Evolutionary conservation across 1,140 invertebrate genomes (phyloP).

Genomic region (Lordiphosa clarofinis): DNA sequence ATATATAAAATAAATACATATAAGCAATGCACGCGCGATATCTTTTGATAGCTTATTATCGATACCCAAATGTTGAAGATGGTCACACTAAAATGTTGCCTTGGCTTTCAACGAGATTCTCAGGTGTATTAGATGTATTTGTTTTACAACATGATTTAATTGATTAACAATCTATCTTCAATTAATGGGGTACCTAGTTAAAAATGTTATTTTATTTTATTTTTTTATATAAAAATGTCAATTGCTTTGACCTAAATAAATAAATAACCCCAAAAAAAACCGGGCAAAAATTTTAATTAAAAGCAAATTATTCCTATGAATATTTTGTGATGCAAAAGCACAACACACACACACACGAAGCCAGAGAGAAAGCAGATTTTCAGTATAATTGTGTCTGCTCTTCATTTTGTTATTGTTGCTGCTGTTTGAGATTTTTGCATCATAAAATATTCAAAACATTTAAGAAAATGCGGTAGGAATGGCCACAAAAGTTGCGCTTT

Average conservation of each 20-base stretch:
- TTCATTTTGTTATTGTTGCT: constrained; percentile 24
- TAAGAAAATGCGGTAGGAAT: constrained; percentile 46
- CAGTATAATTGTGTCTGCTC: constrained; percentile 7
- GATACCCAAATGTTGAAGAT: too few species aligned
- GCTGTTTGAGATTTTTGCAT: constrained; percentile 39
- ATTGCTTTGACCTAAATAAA: constrained; percentile 60
- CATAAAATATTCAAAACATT: constrained; percentile 53
- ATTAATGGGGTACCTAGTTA: too few species aligned
- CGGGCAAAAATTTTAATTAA: constrained; percentile 58
- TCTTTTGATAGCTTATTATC: too few species aligned
- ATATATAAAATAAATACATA: too few species aligned
- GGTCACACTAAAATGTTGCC: too few species aligned
- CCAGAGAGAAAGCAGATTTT: constrained; percentile 20
- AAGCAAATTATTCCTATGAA: constrained; percentile 70
- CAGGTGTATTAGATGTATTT: too few species aligned
- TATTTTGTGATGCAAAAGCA: constrained; percentile 53
- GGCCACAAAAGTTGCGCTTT: constrained; percentile 45
- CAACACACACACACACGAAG: constrained; percentile 2
- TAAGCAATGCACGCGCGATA: too few species aligned
- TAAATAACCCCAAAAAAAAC: constrained; percentile 36
- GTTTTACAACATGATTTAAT: too few species aligned
- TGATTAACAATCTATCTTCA: too few species aligned
- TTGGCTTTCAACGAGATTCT: too few species aligned
- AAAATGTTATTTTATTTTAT: not conserved
- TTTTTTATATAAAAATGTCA: constrained; percentile 36